Evolutionary conservation across 23 tunicate genomes (phyloP), one percentile per base, ranked within the genome.

Genomic region (Diplosoma virens): DNA sequence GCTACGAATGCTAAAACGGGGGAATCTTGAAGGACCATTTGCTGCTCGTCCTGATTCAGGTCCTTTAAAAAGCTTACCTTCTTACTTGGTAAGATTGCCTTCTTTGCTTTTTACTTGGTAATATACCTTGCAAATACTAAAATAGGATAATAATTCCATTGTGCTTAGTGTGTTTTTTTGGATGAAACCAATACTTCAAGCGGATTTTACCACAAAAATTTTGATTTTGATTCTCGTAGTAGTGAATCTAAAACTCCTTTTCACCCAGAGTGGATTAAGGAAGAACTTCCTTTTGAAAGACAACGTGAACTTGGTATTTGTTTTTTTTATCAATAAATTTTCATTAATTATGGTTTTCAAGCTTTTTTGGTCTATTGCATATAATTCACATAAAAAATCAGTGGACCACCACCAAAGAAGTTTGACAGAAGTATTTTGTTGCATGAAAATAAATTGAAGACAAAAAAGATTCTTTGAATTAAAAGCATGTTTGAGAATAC

Each of bases 11-110:
- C 63, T 92, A 30, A 81, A 92, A 48, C 30, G 92, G 29, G 97
- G 97, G 54, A 41, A 26, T 17, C 30, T 90, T 3, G 90, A 90
- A 71, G 90, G 86, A 7, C 97, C 97, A 1, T 90, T 90, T 78
- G 55, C 78, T 0, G 35, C 83, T 25, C 35, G 54, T 1, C 97
- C 97, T 14, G 97, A 90, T 30, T 28, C 79, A 37, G 97, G 97
- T 2, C 89, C 82, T 18, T 61, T 90, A 18, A 74, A 74, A 71
- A 46, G 85, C 1, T 73, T 90, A 0, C 97, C 97, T 0, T 74
- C 97, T 47, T 90, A 90, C 58, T 84, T 90, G 94, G 93, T 86
- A 67, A 31, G 76, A 26, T 69, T 6, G 24, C 63, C n/a, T n/a
- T n/a, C n/a, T n/a, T n/a, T n/a, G n/a, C n/a, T n/a, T n/a, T n/a